Base-by-base conservation (phyloP, 1,140 invertebrate genomes). In the Musca vetustissima region DNA sequence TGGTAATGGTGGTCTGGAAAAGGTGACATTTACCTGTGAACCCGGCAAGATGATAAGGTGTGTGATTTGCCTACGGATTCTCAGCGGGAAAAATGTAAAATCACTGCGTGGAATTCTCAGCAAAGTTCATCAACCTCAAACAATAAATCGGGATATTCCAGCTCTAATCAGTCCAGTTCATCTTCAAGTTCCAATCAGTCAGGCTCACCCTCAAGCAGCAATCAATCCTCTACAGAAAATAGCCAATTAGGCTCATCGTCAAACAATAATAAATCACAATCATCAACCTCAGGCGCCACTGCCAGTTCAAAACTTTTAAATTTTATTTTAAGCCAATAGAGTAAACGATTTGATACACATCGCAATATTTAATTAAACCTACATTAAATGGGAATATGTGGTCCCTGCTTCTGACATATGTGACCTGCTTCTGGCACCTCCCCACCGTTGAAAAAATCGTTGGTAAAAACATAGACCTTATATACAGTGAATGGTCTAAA, bases 21-120 rank as follows among this genome's bases (percentile, higher is more conserved):
- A 82, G 70, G 86, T 88, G 72, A 85, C 88, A 47, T 91, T 89
- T 74, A 84, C 82, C 50, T 91, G 89, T 79, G 88, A 85, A 1
- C 78, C 81, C 15, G 89, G 88, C 50, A 84, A 70, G 65, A 73
- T 64, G 73, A 84, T 7, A 79, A 82, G 68, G 85, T 83, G 4
- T 86, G 85, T 67, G 77, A 78, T 64, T 55, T 75, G 9, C 86
- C 89, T 15, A 89, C 86, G 81, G 88, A 90, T 74, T 82, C 84
- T 36, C 73, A 84, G 8, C 77, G 83, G 43, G 74, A 83, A 66
- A 83, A 83, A 21, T 91, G 90, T 76, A 85, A 90, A 73, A 17
- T 36, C 24, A 2, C 15, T 7, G 48, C 65, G 4, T 22, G 36
- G 7, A 57, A 17, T 36, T 67, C 15, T 36, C 69, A 66, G 19